phyloP scores from a whole-genome alignment of 1,140 invertebrate genomes.

The Ylistrum balloti region DNA sequence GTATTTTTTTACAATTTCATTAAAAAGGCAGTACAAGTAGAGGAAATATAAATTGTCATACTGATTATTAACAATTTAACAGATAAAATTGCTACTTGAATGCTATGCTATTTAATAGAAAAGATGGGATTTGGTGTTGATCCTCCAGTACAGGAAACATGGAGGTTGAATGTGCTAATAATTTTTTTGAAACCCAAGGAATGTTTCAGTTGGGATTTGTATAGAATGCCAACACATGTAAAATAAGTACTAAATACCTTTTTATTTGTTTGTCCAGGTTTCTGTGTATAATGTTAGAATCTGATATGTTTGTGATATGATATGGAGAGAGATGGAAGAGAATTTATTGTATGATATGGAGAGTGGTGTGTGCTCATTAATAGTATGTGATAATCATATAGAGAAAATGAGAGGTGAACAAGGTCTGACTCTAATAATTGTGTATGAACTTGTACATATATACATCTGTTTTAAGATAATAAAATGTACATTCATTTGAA shows the following conservation, averaged over 20 bases:
- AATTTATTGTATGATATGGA: neutral
- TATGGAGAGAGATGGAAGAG: neutral
- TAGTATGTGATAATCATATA: neutral
- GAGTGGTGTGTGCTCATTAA: neutral
- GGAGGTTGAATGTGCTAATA: neutral
- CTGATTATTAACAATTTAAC: neutral
- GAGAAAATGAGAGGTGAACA: neutral
- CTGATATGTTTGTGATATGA: neutral
- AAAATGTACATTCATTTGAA: constrained; percentile 20
- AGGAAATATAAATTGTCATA: neutral
- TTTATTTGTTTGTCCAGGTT: too few species aligned
- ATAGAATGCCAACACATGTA: neutral
- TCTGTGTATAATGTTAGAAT: neutral
- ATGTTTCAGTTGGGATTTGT: neutral
- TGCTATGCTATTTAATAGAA: too few species aligned
- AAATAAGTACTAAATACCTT: too few species aligned
- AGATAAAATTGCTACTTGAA: neutral
- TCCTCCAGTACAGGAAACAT: neutral
- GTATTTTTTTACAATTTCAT: too few species aligned
- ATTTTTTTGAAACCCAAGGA: neutral
- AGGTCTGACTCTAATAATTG: too few species aligned
- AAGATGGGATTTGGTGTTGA: too few species aligned
- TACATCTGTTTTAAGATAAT: constrained; percentile 8
- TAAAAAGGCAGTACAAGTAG: too few species aligned
- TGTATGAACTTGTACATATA: neutral